Base-by-base conservation (phyloP, 2,113 vertebrate genomes). In the Labeo rohita region DNA sequence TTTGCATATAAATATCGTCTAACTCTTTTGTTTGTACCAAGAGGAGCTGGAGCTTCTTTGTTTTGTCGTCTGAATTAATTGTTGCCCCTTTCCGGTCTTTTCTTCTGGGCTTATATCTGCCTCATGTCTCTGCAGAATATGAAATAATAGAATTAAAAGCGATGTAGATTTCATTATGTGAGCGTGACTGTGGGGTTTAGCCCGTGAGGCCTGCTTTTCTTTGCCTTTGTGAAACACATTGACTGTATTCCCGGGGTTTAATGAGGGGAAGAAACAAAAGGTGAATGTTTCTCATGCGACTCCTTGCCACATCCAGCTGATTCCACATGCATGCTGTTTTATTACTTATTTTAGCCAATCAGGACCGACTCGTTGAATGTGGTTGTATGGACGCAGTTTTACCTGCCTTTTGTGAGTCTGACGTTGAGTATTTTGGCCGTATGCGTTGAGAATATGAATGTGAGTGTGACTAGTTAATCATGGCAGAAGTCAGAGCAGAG, bases 61-160 rank as follows among this genome's bases (percentile, higher is more conserved):
- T 92, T 92, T 93, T 87, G 73, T 83, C 66, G 76, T 84, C 87
- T 86, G 85, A 89, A 91, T 91, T 89, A 89, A 92, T 93, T 93
- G 90, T 89, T 80, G 61, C 45, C 8, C 63, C 72, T 87, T 84
- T 75, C 49, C 49, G 82, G 50, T 82, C 16, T 66, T 88, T 84
- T 54, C 43, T 89, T 7, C 87, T 72, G 85, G 73, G 68, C 59
- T 88, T 47, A 54, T 49, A 84, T 73, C 34, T 77, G 70, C 15
- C 21, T 87, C 28, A 66, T 49, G 73, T 90, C 80, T 77, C 72
- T 7, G 18, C 83, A 76, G 52, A 86, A 84, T 75, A 76, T 72
- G 61, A 66, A 87, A 87, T 81, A 85, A 84, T 87, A 59, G 86
- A 90, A 90, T 90, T 90, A 90, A 92, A 92, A 88, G 4, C 87